These are phyloP conservation scores for Burhinus bistriatus DNA, from an alignment of 2,113 vertebrate genomes.

Conservation along the genomic window DNA sequence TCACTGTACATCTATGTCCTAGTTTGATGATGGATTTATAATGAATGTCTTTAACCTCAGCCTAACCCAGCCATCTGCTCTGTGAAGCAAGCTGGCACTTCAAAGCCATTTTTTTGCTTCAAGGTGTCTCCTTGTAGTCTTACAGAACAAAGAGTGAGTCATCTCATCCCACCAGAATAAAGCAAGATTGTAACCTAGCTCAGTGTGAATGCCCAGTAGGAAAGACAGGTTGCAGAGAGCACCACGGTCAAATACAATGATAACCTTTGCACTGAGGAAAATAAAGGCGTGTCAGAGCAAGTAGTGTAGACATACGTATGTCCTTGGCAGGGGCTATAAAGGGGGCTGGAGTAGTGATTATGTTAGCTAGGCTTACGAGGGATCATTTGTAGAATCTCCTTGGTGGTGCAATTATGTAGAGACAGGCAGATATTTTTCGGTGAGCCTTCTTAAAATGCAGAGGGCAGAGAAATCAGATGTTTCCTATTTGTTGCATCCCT, in stretches of 20 bases:
- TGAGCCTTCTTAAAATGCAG: background rate
- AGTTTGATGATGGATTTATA: conserved; percentile 43
- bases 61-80: conserved; percentile 60
- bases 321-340: background rate
- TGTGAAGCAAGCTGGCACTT: conserved; percentile 10
- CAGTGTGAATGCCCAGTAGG: background rate
- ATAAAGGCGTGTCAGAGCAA: background rate
- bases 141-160: background rate
- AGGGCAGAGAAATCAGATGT: background rate
- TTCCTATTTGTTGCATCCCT: background rate
- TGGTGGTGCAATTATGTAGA: background rate
- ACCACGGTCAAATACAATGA: background rate
- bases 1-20: background rate
- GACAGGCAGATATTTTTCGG: background rate
- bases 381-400: background rate
- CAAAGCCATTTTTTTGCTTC: conserved; percentile 33
- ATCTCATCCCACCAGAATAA: background rate
- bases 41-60: conserved; percentile 37
- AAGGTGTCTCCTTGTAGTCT: conserved; percentile 25
- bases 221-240: background rate
- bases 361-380: background rate
- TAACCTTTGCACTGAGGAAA: background rate
- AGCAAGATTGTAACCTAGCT: background rate
- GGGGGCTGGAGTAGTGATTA: background rate
- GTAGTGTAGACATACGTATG: accelerated